Percentiles rank a stretch among this genome's conserved stretches.
phyloP scores from a whole-genome alignment of 1,140 invertebrate genomes.

The Diploscapter pachys region DNA sequence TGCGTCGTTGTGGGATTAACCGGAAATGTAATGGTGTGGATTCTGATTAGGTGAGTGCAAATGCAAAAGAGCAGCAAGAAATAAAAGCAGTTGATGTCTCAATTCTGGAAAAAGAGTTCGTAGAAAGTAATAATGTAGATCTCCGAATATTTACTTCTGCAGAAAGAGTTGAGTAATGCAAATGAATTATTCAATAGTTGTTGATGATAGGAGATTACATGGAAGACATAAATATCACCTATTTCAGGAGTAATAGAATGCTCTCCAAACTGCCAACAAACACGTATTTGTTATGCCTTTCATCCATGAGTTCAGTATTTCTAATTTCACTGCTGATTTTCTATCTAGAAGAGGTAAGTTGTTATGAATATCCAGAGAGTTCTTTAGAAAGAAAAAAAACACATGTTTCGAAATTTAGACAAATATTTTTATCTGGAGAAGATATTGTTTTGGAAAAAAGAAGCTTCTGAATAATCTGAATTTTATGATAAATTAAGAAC shows the following conservation, averaged over 20 bases:
- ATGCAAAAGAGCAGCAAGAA: too few species aligned
- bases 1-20: too few species aligned
- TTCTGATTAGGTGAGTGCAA: too few species aligned
- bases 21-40: too few species aligned
- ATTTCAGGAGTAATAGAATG: conserved; percentile 52
- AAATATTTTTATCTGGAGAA: background rate
- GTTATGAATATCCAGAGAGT: background rate
- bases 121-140: too few species aligned
- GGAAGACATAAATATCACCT: background rate
- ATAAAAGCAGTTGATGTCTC: too few species aligned
- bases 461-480: background rate
- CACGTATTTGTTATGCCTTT: conserved; percentile 45
- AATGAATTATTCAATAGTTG: too few species aligned
- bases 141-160: too few species aligned
- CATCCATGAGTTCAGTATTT: conserved; percentile 47
- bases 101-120: too few species aligned
- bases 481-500: conserved; percentile 34
- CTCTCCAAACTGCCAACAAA: conserved; percentile 48
- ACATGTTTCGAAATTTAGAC: background rate
- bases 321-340: conserved; percentile 51
- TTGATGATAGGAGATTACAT: too few species aligned
- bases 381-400: too few species aligned
- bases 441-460: background rate
- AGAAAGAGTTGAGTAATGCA: too few species aligned
- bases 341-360: conserved; percentile 49